phyloP scores from a whole-genome alignment of 2,113 vertebrate genomes.

The Acinonyx jubatus region DNA sequence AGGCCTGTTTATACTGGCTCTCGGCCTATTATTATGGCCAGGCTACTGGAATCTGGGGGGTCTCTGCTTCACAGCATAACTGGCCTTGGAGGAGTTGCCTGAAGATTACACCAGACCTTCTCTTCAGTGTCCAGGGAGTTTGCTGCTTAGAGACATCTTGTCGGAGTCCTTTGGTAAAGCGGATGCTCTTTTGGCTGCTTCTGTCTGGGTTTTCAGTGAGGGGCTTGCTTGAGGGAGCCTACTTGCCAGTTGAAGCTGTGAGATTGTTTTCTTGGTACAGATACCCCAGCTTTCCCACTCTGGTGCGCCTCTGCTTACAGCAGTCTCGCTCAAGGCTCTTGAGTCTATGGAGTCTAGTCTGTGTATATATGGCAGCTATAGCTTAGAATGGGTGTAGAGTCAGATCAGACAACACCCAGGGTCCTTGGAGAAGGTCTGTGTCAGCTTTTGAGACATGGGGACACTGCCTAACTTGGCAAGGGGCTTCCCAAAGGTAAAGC shows the following conservation, averaged over 20 bases:
- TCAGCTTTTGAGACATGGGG: not conserved
- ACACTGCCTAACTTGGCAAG: not conserved
- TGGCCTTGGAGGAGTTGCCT: not conserved
- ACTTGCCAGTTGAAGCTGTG: not conserved
- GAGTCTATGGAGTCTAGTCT: not conserved
- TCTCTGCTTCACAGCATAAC: not conserved
- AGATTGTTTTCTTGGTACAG: not conserved
- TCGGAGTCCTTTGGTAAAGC: not conserved
- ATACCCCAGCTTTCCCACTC: not conserved
- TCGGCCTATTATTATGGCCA: not conserved
- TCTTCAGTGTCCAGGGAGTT: not conserved
- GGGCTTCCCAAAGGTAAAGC: not conserved
- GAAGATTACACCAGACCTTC: not conserved
- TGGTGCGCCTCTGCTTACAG: not conserved
- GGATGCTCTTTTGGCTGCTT: not conserved
- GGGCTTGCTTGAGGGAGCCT: not conserved
- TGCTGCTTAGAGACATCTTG: not conserved
- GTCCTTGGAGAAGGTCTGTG: not conserved
- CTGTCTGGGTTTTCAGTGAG: not conserved
- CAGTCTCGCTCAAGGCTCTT: not conserved
- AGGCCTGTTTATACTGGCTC: conserved; percentile 48
- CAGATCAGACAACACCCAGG: not conserved
- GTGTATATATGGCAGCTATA: not conserved
- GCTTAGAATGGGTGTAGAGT: not conserved
- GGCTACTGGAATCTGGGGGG: conserved; percentile 50